A percentile compares a stretch with the other conserved stretches of the same genome.
Evolutionary conservation across 2,113 vertebrate species (phyloP).

Genomic region (Paramisgurnus dabryanus): DNA sequence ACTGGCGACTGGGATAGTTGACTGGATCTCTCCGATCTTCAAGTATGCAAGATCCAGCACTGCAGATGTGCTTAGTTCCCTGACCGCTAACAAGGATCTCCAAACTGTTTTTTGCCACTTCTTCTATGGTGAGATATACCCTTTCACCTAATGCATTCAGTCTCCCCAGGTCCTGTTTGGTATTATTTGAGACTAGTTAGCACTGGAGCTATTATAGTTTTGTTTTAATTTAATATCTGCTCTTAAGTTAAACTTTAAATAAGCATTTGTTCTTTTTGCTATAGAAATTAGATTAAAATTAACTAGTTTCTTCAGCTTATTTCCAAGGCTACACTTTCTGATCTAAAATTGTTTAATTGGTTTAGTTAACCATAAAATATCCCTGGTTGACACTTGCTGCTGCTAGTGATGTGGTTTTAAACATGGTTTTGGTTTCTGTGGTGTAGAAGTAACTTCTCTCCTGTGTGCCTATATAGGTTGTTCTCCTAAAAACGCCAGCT

Average conservation of each 20-base stretch:
- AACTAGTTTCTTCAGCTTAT: too few species aligned
- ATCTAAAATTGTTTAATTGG: background rate
- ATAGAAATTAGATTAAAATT: too few species aligned
- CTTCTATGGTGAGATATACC: background rate
- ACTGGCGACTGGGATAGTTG: slow-evolving; percentile 2
- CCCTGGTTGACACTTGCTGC: too few species aligned
- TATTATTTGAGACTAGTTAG: too few species aligned
- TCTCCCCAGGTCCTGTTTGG: too few species aligned
- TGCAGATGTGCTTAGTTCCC: background rate
- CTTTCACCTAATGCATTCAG: background rate
- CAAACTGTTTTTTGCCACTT: background rate
- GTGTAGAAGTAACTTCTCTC: too few species aligned
- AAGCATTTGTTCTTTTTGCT: too few species aligned
- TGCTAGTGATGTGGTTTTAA: background rate
- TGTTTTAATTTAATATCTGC: too few species aligned
- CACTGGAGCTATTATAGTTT: too few species aligned
- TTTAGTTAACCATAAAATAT: background rate
- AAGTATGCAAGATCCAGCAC: background rate
- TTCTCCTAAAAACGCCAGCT: slow-evolving; percentile 26
- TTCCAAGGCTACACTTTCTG: too few species aligned
- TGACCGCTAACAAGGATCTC: slow-evolving; percentile 20
- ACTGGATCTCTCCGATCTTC: slow-evolving; percentile 26
- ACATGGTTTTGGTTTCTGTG: background rate
- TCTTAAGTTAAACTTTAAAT: too few species aligned
- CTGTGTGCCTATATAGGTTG: background rate